These are phyloP conservation scores for Dicentrarchus labrax DNA, from an alignment of 2,113 vertebrate species.

Conservation along the genomic window DNA sequence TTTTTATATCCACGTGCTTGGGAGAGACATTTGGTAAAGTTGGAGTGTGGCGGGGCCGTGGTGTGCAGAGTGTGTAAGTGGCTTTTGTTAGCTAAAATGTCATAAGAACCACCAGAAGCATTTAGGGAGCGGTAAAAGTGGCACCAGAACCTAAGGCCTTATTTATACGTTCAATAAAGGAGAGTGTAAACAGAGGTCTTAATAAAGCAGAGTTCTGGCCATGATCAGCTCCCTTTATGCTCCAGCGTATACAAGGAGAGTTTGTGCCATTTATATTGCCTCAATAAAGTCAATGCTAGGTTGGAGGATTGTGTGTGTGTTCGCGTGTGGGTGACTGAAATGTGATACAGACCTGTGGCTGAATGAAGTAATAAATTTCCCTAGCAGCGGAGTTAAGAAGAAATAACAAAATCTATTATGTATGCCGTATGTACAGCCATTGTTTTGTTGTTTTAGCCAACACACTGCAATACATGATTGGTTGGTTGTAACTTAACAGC, in stretches of 20 bases:
- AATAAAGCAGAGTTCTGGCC: constrained; percentile 72
- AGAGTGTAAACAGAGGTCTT: constrained; percentile 77
- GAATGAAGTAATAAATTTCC: constrained; percentile 38
- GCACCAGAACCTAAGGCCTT: constrained; percentile 59
- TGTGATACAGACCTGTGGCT: constrained; percentile 32
- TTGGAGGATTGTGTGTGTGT: constrained; percentile 45
- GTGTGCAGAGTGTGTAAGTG: constrained; percentile 54
- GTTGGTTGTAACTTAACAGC: background rate
- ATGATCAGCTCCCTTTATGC: constrained; percentile 61
- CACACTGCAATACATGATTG: background rate
- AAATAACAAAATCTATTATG: constrained; percentile 16
- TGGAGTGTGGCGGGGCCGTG: constrained; percentile 5
- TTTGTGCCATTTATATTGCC: constrained; percentile 76
- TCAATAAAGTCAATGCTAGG: constrained; percentile 69
- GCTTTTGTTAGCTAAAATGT: constrained; percentile 69
- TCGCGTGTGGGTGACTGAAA: constrained; percentile 44
- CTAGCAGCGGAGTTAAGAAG: constrained; percentile 9
- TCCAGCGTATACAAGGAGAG: constrained; percentile 62
- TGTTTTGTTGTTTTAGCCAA: constrained; percentile 24
- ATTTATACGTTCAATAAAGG: constrained; percentile 83
- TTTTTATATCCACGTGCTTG: constrained; percentile 52
- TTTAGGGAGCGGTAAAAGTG: constrained; percentile 74
- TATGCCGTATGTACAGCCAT: background rate
- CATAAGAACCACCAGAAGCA: constrained; percentile 65
- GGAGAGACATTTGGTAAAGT: constrained; percentile 56